phyloP scores from a whole-genome alignment of 1,140 invertebrate genomes.

The Drosophila lacteicornis region DNA sequence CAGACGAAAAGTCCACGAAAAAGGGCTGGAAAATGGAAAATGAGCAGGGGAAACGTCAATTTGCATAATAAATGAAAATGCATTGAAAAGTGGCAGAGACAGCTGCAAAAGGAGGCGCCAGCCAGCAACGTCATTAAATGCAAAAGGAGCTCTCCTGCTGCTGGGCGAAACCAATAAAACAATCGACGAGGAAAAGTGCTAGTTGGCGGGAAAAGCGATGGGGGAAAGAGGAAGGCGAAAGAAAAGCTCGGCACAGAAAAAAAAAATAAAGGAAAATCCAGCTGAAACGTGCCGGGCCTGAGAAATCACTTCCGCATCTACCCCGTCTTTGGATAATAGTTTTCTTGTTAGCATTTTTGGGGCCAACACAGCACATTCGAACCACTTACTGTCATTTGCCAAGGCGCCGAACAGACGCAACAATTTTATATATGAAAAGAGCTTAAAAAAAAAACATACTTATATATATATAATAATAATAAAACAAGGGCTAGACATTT shows the following conservation, averaged over 20 bases:
- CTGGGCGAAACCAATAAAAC: constrained; percentile 49
- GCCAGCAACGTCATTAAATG: constrained; percentile 49
- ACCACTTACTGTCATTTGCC: constrained; percentile 59
- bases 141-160: constrained; percentile 18
- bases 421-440: constrained; percentile 33
- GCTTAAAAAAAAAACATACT: constrained; percentile 18
- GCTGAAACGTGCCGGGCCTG: constrained; percentile 24
- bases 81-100: constrained; percentile 80
- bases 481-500: not conserved
- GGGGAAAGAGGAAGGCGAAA: not conserved
- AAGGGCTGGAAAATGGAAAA: constrained; percentile 23
- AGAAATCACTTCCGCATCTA: constrained; percentile 56
- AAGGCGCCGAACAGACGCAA: constrained; percentile 46
- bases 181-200: constrained; percentile 39
- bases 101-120: constrained; percentile 54
- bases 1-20: constrained; percentile 4
- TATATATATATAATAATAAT: not conserved
- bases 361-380: constrained; percentile 46
- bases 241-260: not conserved
- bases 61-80: constrained; percentile 84
- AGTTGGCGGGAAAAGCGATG: not conserved
- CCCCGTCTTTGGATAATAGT: constrained; percentile 33
- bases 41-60: constrained; percentile 69
- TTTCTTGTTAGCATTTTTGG: constrained; percentile 46
- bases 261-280: not conserved